phyloP scores from a whole-genome alignment of 2,888 invertebrate genomes.

The Yponomeuta malinellus region DNA sequence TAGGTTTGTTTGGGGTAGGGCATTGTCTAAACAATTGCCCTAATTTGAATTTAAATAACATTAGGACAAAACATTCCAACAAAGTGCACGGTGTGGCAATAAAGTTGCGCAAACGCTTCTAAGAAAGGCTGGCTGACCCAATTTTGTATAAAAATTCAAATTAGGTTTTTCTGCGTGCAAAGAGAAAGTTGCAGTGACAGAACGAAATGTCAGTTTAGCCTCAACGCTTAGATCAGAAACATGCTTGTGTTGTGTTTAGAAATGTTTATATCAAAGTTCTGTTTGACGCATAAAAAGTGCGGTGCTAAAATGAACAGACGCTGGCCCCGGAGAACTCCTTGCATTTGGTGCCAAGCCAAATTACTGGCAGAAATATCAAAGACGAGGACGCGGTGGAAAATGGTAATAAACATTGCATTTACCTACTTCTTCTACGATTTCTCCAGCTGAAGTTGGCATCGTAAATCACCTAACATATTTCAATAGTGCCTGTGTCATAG shows the following conservation, averaged over 20 bases:
- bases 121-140: constrained; percentile 55
- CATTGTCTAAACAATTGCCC: background rate
- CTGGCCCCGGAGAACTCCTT: background rate
- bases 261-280: constrained; percentile 15
- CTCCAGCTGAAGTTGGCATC: no score
- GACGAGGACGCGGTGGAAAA: background rate
- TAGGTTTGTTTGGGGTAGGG: background rate
- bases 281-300: background rate
- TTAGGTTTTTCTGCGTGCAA: constrained; percentile 62
- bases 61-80: constrained; percentile 11
- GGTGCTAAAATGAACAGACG: background rate
- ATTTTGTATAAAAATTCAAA: constrained; percentile 70
- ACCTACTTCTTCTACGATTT: background rate
- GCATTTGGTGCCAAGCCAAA: constrained; percentile 7
- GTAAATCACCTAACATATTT: no score
- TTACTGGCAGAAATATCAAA: background rate
- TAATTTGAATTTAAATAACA: constrained; percentile 13
- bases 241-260: constrained; percentile 30
- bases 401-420: background rate
- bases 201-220: constrained; percentile 41
- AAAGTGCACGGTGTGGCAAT: constrained; percentile 28
- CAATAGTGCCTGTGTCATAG: no score
- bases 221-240: constrained; percentile 51
- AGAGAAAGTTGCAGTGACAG: constrained; percentile 55
- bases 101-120: constrained; percentile 43